Evolutionary conservation across 2,888 invertebrate species (phyloP).

Genomic region (Stramonita haemastoma): DNA sequence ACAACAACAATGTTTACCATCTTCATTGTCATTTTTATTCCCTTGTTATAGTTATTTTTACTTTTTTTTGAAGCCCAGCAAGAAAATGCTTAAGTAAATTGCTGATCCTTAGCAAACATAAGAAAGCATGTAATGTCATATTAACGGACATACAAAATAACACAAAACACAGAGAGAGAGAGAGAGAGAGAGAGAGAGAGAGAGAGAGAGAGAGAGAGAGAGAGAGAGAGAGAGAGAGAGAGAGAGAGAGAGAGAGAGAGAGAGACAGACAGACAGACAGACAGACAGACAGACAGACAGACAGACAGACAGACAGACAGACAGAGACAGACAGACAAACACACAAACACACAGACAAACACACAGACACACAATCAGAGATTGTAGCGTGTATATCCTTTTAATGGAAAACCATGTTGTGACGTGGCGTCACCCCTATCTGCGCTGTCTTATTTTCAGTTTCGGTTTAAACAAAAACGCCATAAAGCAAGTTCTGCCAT

Average conservation of each 20-base stretch:
- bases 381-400: too few relatives aligned
- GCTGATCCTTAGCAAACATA: too few relatives aligned
- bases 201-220: slow-evolving; percentile 26
- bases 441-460: neutral
- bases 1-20: too few relatives aligned
- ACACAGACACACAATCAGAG: neutral
- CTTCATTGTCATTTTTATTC: too few relatives aligned
- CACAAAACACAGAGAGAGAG: neutral
- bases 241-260: neutral
- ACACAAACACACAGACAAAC: neutral
- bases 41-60: too few relatives aligned
- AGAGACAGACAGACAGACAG: neutral
- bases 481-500: too few relatives aligned
- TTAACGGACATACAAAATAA: too few relatives aligned
- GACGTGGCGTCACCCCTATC: neutral
- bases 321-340: neutral
- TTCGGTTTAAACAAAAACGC: too few relatives aligned
- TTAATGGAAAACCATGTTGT: too few relatives aligned
- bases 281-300: neutral
- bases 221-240: slow-evolving; percentile 8
- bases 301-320: neutral
- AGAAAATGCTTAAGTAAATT: too few relatives aligned
- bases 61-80: too few relatives aligned
- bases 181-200: slow-evolving; percentile 8
- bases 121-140: too few relatives aligned